Evolutionary conservation across 2,797 vertebrate genomes (phyloP).

Genomic region (Diceros bicornis): DNA sequence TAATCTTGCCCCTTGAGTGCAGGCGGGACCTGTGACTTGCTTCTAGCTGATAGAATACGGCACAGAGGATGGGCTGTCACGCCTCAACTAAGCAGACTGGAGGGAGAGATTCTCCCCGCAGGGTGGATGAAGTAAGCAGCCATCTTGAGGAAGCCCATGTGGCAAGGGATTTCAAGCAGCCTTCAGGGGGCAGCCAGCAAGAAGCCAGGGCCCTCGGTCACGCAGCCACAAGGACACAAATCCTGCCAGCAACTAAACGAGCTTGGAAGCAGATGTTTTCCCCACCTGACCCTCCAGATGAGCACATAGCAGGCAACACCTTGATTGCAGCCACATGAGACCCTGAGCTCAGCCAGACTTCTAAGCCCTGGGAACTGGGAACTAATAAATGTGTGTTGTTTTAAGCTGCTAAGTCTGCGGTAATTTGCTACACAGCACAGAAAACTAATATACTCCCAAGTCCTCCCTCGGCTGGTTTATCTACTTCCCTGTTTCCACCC

Average conservation of each 20-base stretch:
- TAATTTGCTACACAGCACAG: background rate
- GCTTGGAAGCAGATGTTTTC: background rate
- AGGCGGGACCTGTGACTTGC: background rate
- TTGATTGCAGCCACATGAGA: background rate
- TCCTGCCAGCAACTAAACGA: background rate
- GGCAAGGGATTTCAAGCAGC: background rate
- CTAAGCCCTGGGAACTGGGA: background rate
- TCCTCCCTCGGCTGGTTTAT: background rate
- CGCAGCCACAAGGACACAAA: background rate
- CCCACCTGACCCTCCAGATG: background rate
- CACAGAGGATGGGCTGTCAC: background rate
- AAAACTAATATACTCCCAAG: background rate
- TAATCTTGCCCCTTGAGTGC: background rate
- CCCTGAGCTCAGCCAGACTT: background rate
- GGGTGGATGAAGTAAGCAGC: background rate
- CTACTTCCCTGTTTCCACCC: background rate
- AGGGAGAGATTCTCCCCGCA: background rate
- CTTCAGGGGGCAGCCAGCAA: background rate
- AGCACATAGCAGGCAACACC: accelerated
- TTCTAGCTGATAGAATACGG: background rate
- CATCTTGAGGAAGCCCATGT: background rate
- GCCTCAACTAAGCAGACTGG: background rate
- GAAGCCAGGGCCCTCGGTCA: background rate
- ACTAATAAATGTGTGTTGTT: background rate
- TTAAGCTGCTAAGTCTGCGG: background rate